Base-by-base conservation (phyloP, 2,888 invertebrate species). In the Stenurella melanura region DNA sequence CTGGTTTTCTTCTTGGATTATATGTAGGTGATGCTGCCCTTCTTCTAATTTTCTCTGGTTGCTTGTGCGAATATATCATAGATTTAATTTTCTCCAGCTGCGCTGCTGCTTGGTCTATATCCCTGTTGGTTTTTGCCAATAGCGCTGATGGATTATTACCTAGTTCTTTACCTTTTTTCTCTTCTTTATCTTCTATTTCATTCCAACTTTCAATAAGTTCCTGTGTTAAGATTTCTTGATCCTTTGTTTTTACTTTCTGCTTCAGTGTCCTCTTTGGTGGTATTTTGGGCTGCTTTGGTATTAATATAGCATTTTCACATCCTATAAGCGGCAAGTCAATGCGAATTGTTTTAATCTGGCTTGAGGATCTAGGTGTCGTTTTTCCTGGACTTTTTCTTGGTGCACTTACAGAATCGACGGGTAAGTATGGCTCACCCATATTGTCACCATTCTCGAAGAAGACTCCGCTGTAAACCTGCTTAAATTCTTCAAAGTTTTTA, bases 261-360 rank as follows among this genome's bases (percentile, higher is more conserved):
- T 21, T 58, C 19, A 12, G 10, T 19, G 58, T 10, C 9, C 57
- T 56, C 69, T 69, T 57, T 54, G 9, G 57, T 10, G 30, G 26
- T n/a, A 50, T 9, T 0, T 67, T 26, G 3, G 18, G 42, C 18
- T 76, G 66, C n/a, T 17, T 73, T 0, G 68, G 68, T 26, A 68
- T 64, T 15, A 81, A 18, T 11, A 81, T 78, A 1, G 81, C 81
- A 19, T 73, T 42, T 71, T 81, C 81, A 0, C 72, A 38, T 15
- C 79, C 81, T 15, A 80, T n/a, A 15, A 54, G 12, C 0, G 81
- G 80, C 74, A 80, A 69, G 21, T 81, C 80, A n/a, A 81, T 42
- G 1, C 64, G 68, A 30, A 81, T 77, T 0, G 78, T 80, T 71
- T 79, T 81, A n/a, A 80, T 50, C 15, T 74, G 72, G 10, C 58